Evolutionary conservation across 2,888 invertebrate genomes (phyloP).

Genomic region (Philopedon plagiatum): DNA sequence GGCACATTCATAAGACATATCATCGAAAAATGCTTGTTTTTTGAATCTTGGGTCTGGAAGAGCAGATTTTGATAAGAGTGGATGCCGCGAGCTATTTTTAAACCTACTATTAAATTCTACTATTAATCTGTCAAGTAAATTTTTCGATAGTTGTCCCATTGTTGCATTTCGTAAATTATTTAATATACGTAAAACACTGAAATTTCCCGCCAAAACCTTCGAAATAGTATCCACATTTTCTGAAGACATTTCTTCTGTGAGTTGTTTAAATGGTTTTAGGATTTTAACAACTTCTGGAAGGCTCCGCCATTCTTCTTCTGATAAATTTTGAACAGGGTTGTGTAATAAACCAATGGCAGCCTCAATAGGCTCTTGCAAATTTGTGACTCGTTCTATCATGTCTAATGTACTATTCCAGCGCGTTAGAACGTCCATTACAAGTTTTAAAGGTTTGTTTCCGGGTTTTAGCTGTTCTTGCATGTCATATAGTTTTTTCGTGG

Average conservation of each 20-base stretch:
- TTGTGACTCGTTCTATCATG: slow-evolving; percentile 47
- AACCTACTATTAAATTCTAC: slow-evolving; percentile 7
- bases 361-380: slow-evolving; percentile 42
- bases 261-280: slow-evolving; percentile 41
- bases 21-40: neutral
- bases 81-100: slow-evolving; percentile 7
- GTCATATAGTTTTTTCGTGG: neutral
- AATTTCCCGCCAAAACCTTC: slow-evolving; percentile 23
- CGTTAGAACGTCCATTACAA: slow-evolving; percentile 49
- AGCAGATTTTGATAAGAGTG: slow-evolving; percentile 5
- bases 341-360: slow-evolving; percentile 32
- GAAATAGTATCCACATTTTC: slow-evolving; percentile 37
- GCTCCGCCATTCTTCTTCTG: slow-evolving; percentile 17
- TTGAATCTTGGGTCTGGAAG: slow-evolving; percentile 3
- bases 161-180: neutral
- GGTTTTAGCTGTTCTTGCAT: slow-evolving; percentile 10
- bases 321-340: slow-evolving; percentile 3
- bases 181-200: neutral
- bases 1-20: neutral
- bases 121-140: neutral
- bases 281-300: slow-evolving; percentile 23
- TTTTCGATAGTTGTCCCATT: slow-evolving; percentile 4
- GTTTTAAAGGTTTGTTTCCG: neutral
- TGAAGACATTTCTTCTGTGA: slow-evolving; percentile 40
- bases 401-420: slow-evolving; percentile 53